A percentile compares a stretch with the other conserved stretches of the same genome.
Conservation (phyloP, 2,888 invertebrate species). For the Leptura quadrifasciata region DNA sequence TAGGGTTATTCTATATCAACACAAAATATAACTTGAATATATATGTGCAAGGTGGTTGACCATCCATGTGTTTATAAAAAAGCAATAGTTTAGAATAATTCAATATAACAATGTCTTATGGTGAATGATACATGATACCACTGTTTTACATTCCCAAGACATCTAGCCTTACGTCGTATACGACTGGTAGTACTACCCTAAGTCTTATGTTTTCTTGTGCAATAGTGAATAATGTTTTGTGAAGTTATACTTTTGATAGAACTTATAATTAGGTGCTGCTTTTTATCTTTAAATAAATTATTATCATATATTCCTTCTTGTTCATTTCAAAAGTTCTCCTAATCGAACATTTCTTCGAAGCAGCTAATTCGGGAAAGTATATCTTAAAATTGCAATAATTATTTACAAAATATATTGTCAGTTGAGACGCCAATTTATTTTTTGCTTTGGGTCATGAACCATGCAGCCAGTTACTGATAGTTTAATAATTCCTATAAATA, state of each 20-base stretch:
- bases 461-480: too few relatives aligned
- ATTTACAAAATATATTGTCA: too few relatives aligned
- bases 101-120: conserved; percentile 50
- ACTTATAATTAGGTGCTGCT: conserved; percentile 71
- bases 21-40: conserved; percentile 47
- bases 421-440: too few relatives aligned
- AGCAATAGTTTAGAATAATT: conserved; percentile 54
- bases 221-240: conserved; percentile 66
- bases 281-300: conserved; percentile 70
- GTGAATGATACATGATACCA: conserved; percentile 33
- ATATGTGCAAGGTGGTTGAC: conserved; percentile 46
- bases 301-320: conserved; percentile 52
- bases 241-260: conserved; percentile 67
- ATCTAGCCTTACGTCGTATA: conserved; percentile 72
- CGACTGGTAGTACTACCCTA: conserved; percentile 69
- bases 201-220: conserved; percentile 68
- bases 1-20: conserved; percentile 39
- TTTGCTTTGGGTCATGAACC: too few relatives aligned
- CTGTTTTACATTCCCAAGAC: conserved; percentile 63
- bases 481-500: too few relatives aligned
- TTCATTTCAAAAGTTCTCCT: neutral
- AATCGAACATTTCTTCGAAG: neutral
- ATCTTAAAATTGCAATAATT: too few relatives aligned
- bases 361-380: too few relatives aligned
- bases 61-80: conserved; percentile 44